Percentiles rank a stretch among this genome's conserved stretches.
phyloP scores from a whole-genome alignment of 1,140 invertebrate species.

The Solenopsis fugax region DNA sequence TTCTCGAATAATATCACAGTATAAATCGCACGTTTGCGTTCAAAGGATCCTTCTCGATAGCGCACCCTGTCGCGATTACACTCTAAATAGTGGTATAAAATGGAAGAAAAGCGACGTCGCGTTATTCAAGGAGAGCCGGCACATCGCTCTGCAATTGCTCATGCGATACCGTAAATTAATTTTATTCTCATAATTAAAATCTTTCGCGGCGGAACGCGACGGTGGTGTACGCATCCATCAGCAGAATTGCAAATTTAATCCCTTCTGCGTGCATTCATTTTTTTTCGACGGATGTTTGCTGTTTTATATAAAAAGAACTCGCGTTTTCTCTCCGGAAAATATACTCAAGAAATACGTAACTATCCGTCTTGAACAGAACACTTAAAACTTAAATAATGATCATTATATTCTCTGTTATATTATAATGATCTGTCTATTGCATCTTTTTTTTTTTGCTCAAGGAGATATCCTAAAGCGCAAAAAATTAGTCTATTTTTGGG shows the following conservation, averaged over 20 bases:
- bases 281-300: constrained; percentile 16
- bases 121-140: constrained; percentile 35
- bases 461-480: no score
- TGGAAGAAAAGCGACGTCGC: constrained; percentile 11
- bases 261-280: constrained; percentile 13
- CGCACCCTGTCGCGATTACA: neutral
- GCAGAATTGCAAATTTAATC: constrained; percentile 56
- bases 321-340: neutral
- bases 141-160: constrained; percentile 26
- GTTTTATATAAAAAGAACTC: neutral
- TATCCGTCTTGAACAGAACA: no score
- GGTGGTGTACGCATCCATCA: constrained; percentile 27
- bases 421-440: neutral
- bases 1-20: constrained; percentile 21
- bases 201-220: constrained; percentile 37
- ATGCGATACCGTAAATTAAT: constrained; percentile 55
- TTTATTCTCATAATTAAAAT: constrained; percentile 62
- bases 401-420: neutral
- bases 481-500: no score
- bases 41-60: neutral
- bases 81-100: constrained; percentile 27
- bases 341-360: neutral
- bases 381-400: constrained; percentile 2
- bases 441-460: neutral
- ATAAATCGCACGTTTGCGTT: constrained; percentile 29